Conservation (phyloP, 2,113 vertebrate genomes). For the Stomatorhinus ivindoensis region DNA sequence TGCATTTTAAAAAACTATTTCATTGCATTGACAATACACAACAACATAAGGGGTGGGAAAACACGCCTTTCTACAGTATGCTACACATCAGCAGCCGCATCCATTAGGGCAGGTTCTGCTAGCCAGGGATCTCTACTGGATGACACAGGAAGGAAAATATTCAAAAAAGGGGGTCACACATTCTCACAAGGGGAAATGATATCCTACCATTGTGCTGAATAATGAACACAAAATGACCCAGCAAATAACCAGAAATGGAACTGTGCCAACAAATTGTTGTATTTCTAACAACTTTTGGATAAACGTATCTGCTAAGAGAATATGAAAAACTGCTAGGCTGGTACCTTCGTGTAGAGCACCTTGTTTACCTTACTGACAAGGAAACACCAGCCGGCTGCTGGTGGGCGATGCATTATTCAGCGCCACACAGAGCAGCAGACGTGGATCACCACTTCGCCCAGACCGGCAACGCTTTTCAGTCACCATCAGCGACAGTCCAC, state of each 20-base stretch:
- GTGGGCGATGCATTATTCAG: background rate
- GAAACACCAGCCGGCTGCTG: background rate
- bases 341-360: background rate
- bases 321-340: no score
- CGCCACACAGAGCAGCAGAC: background rate
- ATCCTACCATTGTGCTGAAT: background rate
- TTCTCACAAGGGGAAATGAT: background rate
- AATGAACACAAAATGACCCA: background rate
- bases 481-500: background rate
- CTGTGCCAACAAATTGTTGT: background rate
- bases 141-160: background rate
- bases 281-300: background rate
- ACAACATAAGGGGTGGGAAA: background rate
- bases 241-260: background rate
- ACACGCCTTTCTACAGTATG: background rate
- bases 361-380: background rate
- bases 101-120: background rate
- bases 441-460: background rate
- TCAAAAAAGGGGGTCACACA: background rate
- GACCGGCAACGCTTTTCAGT: background rate
- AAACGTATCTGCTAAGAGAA: background rate
- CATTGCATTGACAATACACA: background rate
- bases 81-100: background rate
- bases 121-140: background rate
- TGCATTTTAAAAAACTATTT: background rate